Evolutionary conservation across 2,797 vertebrate genomes (phyloP).

Genomic region (Trematocara caparti): DNA sequence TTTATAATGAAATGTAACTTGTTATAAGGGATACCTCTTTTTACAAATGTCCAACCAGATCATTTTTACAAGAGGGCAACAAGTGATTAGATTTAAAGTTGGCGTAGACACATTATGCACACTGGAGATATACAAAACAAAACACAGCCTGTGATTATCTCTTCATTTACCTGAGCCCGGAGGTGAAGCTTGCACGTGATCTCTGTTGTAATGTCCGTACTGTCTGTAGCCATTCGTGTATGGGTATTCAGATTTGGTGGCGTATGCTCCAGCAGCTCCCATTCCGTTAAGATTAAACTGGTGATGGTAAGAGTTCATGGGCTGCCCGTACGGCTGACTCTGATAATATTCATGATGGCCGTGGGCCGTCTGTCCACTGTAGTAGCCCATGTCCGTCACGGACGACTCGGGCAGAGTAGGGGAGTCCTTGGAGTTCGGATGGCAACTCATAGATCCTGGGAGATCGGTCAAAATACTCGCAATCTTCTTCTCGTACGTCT

Average conservation of each 20-base stretch:
- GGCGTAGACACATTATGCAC: background rate
- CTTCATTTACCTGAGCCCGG: slow-evolving; percentile 86
- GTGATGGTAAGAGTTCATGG: slow-evolving; percentile 85
- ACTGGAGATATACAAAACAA: background rate
- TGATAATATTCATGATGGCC: slow-evolving; percentile 91
- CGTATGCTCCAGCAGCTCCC: slow-evolving; percentile 83
- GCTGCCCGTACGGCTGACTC: slow-evolving; percentile 83
- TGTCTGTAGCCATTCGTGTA: slow-evolving; percentile 91
- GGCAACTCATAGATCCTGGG: slow-evolving; percentile 93
- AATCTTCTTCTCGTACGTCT: slow-evolving; percentile 94
- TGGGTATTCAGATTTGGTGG: slow-evolving; percentile 91
- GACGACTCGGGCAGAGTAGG: slow-evolving; percentile 95
- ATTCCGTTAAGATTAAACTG: slow-evolving; percentile 94
- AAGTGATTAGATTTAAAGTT: background rate
- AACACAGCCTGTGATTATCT: background rate
- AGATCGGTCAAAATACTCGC: slow-evolving; percentile 92
- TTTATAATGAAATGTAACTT: background rate
- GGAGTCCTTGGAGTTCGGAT: slow-evolving; percentile 94
- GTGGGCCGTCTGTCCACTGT: slow-evolving; percentile 81
- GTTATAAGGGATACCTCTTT: background rate
- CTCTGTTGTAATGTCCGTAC: slow-evolving; percentile 90
- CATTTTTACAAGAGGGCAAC: background rate
- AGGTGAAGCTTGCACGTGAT: slow-evolving; percentile 88
- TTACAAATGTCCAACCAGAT: background rate
- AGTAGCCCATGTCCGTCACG: slow-evolving; percentile 96